Conservation (phyloP, 2,888 invertebrate genomes). For the Temnothorax unifasciatus region DNA sequence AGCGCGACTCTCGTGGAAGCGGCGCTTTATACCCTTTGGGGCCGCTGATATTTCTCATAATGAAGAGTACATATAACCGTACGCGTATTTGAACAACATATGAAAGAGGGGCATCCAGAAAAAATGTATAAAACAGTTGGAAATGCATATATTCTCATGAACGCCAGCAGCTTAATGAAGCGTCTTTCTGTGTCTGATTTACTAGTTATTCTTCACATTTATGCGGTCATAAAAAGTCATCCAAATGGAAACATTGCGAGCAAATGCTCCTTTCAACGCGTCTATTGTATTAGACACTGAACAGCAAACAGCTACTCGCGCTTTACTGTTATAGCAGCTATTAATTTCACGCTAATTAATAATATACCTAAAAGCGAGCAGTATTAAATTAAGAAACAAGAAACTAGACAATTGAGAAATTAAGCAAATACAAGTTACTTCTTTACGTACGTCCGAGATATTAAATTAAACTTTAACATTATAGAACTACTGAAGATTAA, state of each 20-base stretch:
- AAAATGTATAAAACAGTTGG: constrained; percentile 33
- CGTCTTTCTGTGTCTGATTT: constrained; percentile 44
- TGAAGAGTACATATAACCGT: constrained; percentile 40
- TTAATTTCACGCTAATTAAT: constrained; percentile 13
- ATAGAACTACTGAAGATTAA: no score
- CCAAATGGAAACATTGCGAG: constrained; percentile 4
- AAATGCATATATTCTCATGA: constrained; percentile 19
- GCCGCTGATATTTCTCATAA: constrained; percentile 50
- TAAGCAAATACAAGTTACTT: not conserved
- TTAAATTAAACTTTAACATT: not conserved
- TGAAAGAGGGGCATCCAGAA: constrained; percentile 12
- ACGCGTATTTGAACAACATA: constrained; percentile 41
- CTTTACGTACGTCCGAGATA: not conserved
- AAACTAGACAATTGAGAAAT: not conserved
- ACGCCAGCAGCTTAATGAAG: constrained; percentile 45
- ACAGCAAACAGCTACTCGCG: not conserved
- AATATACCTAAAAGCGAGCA: no score
- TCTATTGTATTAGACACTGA: not conserved
- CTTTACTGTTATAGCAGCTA: not conserved
- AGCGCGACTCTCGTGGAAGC: constrained; percentile 29
- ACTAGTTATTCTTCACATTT: constrained; percentile 34
- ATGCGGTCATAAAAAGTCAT: constrained; percentile 7
- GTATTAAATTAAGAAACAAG: not conserved
- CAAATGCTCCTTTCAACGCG: constrained; percentile 4
- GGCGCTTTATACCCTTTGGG: constrained; percentile 34